Percentiles rank a stretch among this genome's conserved stretches.
Evolutionary conservation across 2,797 vertebrate species (phyloP).

Genomic region (Gymnocypris eckloni): DNA sequence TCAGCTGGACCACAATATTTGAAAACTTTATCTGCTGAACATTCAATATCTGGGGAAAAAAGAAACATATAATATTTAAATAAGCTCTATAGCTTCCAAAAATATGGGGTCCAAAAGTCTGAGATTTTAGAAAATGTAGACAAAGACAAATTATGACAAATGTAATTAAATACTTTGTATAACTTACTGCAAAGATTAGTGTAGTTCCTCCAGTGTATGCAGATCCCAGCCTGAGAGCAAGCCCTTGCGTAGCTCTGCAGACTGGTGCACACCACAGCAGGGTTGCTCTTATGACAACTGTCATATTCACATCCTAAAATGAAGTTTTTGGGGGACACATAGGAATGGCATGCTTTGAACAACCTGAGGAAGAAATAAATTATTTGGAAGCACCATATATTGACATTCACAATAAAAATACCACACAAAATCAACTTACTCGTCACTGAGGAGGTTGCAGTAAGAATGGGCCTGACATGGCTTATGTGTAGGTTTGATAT

Average conservation of each 20-base stretch:
- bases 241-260: slow-evolving; percentile 82
- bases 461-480: slow-evolving; percentile 70
- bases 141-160: neutral
- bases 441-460: slow-evolving; percentile 74
- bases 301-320: slow-evolving; percentile 79
- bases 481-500: slow-evolving; percentile 58
- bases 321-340: slow-evolving; percentile 78
- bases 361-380: slow-evolving; percentile 68
- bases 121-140: neutral
- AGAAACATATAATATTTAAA: slow-evolving; percentile 8
- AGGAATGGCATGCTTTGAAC: slow-evolving; percentile 80
- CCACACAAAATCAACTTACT: slow-evolving; percentile 62
- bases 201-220: slow-evolving; percentile 83
- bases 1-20: slow-evolving; percentile 81
- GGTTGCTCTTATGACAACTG: slow-evolving; percentile 72
- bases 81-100: no score
- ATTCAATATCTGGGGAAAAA: slow-evolving; percentile 72
- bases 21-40: slow-evolving; percentile 80
- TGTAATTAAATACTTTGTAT: neutral
- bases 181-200: slow-evolving; percentile 77
- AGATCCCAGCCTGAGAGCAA: slow-evolving; percentile 78
- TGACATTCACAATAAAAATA: neutral
- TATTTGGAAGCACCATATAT: neutral
- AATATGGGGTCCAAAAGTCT: neutral
- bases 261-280: slow-evolving; percentile 76